Base-by-base conservation (phyloP, 1,140 invertebrate species). In the Papilio xuthus region DNA sequence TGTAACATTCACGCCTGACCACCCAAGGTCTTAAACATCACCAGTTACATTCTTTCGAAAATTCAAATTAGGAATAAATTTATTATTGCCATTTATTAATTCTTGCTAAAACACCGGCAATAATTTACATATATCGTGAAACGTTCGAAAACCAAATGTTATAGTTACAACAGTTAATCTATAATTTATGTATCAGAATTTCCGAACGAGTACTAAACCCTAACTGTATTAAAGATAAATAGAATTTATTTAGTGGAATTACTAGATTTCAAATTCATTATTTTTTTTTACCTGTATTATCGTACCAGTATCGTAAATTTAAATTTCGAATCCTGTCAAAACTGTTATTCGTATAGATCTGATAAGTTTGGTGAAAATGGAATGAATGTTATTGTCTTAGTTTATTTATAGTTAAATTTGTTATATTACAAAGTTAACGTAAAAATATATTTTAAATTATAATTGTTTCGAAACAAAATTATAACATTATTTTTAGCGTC, bases 21-120 rank as follows among this genome's bases (percentile, higher is more conserved):
- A 67, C 12, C 26, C 60, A 67, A 67, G 60, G 60, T 67, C 60
- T 56, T 56, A 28, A 4, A 67, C 26, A 7, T 7, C 60, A 23
- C n/a, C 20, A 23, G 53, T 56, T 20, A 67, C 15, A 32, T 67
- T 67, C 60, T 67, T 67, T 67, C 60, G 60, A 67, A 67, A 67
- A 13, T 32, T 67, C 4, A 67, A 67, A 67, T 28, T 23, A 60
- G 10, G 56, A 60, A 60, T 60, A 60, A 2, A 60, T 60, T 60
- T 60, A 67, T 67, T 67, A 67, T 67, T 67, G 60, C 60, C 60
- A 67, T 28, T 4, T 67, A 15, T 67, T 18, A 23, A 67, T 67
- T 15, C 53, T 56, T 56, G n/a, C 53, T 56, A 23, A n/a, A 26
- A 67, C 12, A 67, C 26, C 13, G 60, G 26, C 13, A 32, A 32